Percentiles rank a stretch among this genome's conserved stretches.
Evolutionary conservation across 1,140 invertebrate genomes (phyloP).

Genomic region (Littorina saxatilis): DNA sequence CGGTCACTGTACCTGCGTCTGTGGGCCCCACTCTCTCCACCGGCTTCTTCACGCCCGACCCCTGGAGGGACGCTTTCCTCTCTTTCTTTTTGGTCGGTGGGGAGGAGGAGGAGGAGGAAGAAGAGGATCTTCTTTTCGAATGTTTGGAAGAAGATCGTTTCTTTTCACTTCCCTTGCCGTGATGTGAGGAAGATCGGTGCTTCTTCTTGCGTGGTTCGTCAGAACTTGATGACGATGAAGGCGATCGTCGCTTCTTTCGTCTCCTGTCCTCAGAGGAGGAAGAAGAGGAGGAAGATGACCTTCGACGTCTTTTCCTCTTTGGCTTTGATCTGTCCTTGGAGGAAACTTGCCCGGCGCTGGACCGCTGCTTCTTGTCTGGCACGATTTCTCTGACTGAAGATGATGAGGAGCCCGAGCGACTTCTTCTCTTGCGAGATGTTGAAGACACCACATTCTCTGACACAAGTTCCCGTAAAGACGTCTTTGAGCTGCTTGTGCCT

Average conservation of each 20-base stretch:
- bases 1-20: too few species aligned
- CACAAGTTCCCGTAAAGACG: background rate
- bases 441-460: background rate
- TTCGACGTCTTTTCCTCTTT: background rate
- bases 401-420: background rate
- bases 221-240: background rate
- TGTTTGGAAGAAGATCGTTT: background rate
- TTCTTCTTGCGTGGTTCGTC: background rate
- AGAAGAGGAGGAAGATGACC: background rate
- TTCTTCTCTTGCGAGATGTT: background rate
- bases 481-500: background rate
- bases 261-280: background rate
- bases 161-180: background rate
- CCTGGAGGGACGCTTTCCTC: background rate
- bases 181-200: background rate
- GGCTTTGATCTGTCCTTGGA: background rate
- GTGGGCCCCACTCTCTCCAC: too few species aligned
- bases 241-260: background rate
- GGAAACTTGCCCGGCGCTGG: background rate
- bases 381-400: background rate
- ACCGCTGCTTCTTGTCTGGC: background rate
- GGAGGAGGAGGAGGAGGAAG: constrained; percentile 24
- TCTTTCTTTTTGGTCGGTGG: constrained; percentile 5
- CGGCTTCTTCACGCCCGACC: too few species aligned
- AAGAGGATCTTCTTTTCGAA: constrained; percentile 12